phyloP scores from a whole-genome alignment of 2,888 invertebrate genomes.

The Thera britannica region DNA sequence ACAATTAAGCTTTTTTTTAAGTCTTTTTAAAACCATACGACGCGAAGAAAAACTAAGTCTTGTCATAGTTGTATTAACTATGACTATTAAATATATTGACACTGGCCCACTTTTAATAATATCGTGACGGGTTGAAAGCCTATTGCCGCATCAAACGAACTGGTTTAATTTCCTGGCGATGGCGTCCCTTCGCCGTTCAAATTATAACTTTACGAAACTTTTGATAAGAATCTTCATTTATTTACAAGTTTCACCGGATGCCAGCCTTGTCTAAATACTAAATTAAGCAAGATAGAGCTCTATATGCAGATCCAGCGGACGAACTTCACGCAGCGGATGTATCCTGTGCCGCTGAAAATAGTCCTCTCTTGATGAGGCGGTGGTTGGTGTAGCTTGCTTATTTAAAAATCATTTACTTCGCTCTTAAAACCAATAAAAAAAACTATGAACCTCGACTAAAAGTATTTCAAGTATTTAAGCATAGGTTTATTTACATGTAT shows the following conservation, averaged over 20 bases:
- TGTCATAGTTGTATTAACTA: too few species aligned
- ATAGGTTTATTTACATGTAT: too few species aligned
- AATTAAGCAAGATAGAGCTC: slow-evolving; percentile 7
- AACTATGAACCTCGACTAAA: too few species aligned
- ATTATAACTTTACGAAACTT: slow-evolving; percentile 4
- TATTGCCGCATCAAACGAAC: neutral
- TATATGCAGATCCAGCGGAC: slow-evolving; percentile 2
- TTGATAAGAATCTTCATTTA: slow-evolving; percentile 15
- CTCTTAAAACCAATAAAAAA: too few species aligned
- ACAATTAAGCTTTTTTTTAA: too few species aligned
- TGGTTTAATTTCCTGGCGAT: neutral
- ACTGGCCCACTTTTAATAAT: too few species aligned
- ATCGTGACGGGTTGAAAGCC: too few species aligned
- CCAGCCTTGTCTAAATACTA: slow-evolving; percentile 15
- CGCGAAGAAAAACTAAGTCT: too few species aligned
- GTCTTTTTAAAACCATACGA: too few species aligned
- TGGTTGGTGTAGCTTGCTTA: neutral
- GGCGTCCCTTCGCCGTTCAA: neutral
- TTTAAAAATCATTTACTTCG: neutral
- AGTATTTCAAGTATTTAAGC: too few species aligned
- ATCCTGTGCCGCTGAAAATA: neutral
- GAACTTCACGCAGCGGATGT: neutral
- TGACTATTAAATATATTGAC: too few species aligned
- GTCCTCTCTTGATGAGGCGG: neutral
- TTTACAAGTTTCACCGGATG: slow-evolving; percentile 18